Percentiles rank a stretch among this genome's conserved stretches.
Conservation (phyloP, 2,888 invertebrate genomes). For the Vesta saturnalis region DNA sequence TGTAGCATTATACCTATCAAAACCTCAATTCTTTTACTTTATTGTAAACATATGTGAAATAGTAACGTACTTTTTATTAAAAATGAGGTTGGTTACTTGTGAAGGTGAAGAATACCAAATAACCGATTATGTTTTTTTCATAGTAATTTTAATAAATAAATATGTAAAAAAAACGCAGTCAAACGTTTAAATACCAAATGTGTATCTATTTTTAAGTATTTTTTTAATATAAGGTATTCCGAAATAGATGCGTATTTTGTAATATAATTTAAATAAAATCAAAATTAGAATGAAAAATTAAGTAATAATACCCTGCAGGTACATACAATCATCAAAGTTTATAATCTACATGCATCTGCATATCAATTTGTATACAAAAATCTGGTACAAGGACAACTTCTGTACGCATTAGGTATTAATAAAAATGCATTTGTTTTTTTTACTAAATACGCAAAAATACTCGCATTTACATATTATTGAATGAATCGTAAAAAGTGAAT, state of each 20-base stretch:
- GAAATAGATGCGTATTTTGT: not conserved
- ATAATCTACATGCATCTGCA: conserved; percentile 4
- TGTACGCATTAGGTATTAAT: not conserved
- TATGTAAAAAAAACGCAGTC: no score
- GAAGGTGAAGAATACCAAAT: no score
- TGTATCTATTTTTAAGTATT: no score
- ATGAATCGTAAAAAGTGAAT: not conserved
- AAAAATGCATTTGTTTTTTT: not conserved
- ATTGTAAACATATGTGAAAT: no score
- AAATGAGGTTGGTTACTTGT: no score
- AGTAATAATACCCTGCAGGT: not conserved
- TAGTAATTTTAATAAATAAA: no score
- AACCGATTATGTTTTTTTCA: no score
- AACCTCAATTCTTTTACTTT: no score
- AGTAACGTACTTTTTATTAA: no score
- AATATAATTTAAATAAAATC: not conserved
- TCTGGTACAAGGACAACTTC: conserved; percentile 12
- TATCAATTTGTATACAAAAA: conserved; percentile 2
- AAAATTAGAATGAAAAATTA: not conserved
- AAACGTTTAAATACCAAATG: no score
- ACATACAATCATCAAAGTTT: not conserved
- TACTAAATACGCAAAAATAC: not conserved
- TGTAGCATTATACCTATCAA: no score
- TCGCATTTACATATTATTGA: not conserved
- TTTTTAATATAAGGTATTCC: no score